A percentile compares a stretch with the other conserved stretches of the same genome.
Evolutionary conservation across 1,140 invertebrate species (phyloP).

Genomic region (Drosophila parabipectinata): DNA sequence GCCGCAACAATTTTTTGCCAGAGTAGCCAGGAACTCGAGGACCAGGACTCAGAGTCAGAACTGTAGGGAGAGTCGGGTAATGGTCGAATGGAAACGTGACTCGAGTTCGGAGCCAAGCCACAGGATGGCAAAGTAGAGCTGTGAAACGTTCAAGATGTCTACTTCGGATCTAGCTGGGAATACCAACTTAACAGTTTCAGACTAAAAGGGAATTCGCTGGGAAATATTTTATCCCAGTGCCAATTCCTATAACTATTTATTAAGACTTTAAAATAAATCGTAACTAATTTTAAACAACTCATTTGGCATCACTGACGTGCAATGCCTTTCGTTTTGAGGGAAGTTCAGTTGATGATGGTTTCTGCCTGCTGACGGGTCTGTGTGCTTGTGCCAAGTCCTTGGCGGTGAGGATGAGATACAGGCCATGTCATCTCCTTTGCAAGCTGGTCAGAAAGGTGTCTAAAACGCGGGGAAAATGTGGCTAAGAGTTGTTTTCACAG

Average conservation of each 20-base stretch:
- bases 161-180: background rate
- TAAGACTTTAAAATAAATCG: too few relatives aligned
- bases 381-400: too few relatives aligned
- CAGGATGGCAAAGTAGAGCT: slow-evolving; percentile 26
- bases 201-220: background rate
- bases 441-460: slow-evolving; percentile 37
- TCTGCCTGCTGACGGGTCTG: slow-evolving; percentile 11
- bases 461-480: background rate
- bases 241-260: too few relatives aligned
- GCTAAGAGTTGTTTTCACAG: too few relatives aligned
- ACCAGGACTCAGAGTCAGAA: slow-evolving; percentile 16
- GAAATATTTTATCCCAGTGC: background rate
- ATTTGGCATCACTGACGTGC: slow-evolving; percentile 8
- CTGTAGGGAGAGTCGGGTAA: slow-evolving; percentile 13
- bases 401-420: too few relatives aligned
- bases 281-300: too few relatives aligned
- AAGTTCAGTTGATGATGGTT: slow-evolving; percentile 38
- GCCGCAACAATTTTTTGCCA: slow-evolving; percentile 16
- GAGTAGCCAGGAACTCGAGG: slow-evolving; percentile 2
- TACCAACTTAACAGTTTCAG: background rate
- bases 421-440: background rate
- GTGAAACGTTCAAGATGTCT: slow-evolving; percentile 49
- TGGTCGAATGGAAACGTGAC: slow-evolving; percentile 67
- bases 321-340: slow-evolving; percentile 41
- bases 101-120: slow-evolving; percentile 63